A percentile compares a stretch with the other conserved stretches of the same genome.
Conservation (phyloP, 2,797 vertebrate species). For the Lateolabrax maculatus region DNA sequence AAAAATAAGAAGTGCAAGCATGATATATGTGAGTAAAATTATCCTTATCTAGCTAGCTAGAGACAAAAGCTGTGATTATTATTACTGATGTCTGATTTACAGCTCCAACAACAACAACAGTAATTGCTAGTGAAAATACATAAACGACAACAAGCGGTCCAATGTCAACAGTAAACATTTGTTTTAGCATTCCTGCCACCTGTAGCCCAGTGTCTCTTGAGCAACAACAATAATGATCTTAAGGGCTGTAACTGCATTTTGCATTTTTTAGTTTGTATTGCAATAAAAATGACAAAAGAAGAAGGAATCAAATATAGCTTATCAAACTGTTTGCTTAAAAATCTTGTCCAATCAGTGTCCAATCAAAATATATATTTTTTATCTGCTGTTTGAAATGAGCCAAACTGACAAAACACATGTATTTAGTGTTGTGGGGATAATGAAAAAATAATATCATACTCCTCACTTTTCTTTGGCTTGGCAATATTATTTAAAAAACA, state of each 20-base stretch:
- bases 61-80: slow-evolving; percentile 30
- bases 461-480: slow-evolving; percentile 6
- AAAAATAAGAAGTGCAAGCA: not conserved
- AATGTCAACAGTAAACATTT: slow-evolving; percentile 74
- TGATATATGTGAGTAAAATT: not conserved
- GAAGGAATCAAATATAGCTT: not conserved
- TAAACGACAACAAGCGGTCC: slow-evolving; percentile 64
- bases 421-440: not conserved
- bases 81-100: slow-evolving; percentile 52
- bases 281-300: not conserved
- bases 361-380: not conserved
- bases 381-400: not conserved
- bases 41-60: not conserved
- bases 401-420: not conserved
- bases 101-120: slow-evolving; percentile 44
- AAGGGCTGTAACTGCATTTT: slow-evolving; percentile 2
- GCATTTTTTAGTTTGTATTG: not conserved
- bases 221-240: slow-evolving; percentile 7
- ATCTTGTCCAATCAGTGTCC: not conserved
- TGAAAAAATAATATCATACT: not conserved
- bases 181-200: slow-evolving; percentile 47
- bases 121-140: slow-evolving; percentile 53
- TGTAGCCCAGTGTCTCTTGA: slow-evolving; percentile 11
- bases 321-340: not conserved
- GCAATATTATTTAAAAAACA: slow-evolving; percentile 12